Evolutionary conservation across 1,140 invertebrate species (phyloP).

Genomic region (Listronotus oregonensis): DNA sequence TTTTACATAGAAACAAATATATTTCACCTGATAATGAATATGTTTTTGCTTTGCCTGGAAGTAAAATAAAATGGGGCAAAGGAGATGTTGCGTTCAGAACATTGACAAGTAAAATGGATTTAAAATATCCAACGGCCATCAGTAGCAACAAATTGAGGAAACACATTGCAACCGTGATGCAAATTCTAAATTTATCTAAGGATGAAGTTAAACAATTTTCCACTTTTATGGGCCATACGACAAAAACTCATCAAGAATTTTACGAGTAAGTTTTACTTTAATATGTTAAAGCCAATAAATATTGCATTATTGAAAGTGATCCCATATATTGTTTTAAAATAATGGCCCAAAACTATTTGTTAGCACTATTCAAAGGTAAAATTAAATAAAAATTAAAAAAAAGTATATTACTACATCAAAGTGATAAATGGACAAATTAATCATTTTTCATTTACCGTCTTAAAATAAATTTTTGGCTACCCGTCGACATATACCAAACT

Average conservation of each 20-base stretch:
- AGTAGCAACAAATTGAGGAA: conserved; percentile 25
- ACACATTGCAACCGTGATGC: conserved; percentile 34
- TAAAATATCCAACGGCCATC: conserved; percentile 18
- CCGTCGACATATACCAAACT: too few species aligned
- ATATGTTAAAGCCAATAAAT: too few species aligned
- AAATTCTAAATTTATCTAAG: conserved; percentile 31
- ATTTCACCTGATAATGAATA: conserved; percentile 18
- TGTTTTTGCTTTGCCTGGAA: conserved; percentile 30
- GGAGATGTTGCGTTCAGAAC: conserved; percentile 26
- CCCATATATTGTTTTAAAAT: too few species aligned
- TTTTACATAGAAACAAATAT: conserved; percentile 4
- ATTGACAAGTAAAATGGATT: conserved; percentile 23
- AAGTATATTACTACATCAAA: too few species aligned
- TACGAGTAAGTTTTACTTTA: conserved; percentile 37
- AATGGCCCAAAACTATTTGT: too few species aligned
- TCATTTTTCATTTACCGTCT: too few species aligned
- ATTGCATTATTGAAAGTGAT: too few species aligned
- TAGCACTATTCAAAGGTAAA: too few species aligned
- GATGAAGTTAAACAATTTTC: conserved; percentile 34
- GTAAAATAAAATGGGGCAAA: conserved; percentile 4
- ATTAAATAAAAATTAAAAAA: too few species aligned
- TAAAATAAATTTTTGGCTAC: too few species aligned
- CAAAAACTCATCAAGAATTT: conserved; percentile 38
- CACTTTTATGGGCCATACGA: conserved; percentile 39
- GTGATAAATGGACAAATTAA: too few species aligned